Evolutionary conservation across 2,113 vertebrate species (phyloP), one percentile per base, ranked within the genome.

Genomic region (Channa maculata): DNA sequence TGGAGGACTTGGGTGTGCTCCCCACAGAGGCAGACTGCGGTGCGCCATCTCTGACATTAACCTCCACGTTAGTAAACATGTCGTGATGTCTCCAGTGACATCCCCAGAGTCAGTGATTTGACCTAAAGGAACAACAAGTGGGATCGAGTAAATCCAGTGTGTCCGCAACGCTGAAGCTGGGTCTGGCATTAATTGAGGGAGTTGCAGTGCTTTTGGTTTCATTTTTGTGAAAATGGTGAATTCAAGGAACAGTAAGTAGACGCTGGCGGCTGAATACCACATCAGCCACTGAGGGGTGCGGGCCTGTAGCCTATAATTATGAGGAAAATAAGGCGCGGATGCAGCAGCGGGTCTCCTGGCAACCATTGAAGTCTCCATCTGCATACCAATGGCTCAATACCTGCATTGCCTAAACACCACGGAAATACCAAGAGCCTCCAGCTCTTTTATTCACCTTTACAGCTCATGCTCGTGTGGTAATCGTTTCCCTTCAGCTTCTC

Each of bases 81-180:
- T 14, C 51, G 33, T 43, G 62, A 57, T 46, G 48, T 44, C 24
- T 55, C 14, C 33, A 36, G 38, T 76, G 66, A 64, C 49, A 63
- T 33, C 38, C 73, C 53, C 45, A 9, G 46, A 55, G 48, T 12
- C 34, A 6, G 1, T 33, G 67, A 59, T 77, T 53, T 66, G 62
- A 75, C 74, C 65, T 51, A n/a, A 2, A 41, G 53, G 55, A 72
- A 82, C 87, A 92, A 90, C 89, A 90, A 88, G 89, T 90, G 89
- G 84, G 59, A 61, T 65, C 11, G 37, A 54, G 60, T 51, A 34
- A 54, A 73, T 49, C 37, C 72, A 45, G 58, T 57, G 9, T n/a
- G 71, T 37, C 53, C 51, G 68, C 72, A 75, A 68, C 55, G 44
- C 36, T 15, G 15, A 45, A 39, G 6, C 53, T 36, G 39, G 3